These are phyloP conservation scores for Semaprochilodus insignis DNA, from an alignment of 2,797 vertebrate genomes.

Conservation along the genomic window DNA sequence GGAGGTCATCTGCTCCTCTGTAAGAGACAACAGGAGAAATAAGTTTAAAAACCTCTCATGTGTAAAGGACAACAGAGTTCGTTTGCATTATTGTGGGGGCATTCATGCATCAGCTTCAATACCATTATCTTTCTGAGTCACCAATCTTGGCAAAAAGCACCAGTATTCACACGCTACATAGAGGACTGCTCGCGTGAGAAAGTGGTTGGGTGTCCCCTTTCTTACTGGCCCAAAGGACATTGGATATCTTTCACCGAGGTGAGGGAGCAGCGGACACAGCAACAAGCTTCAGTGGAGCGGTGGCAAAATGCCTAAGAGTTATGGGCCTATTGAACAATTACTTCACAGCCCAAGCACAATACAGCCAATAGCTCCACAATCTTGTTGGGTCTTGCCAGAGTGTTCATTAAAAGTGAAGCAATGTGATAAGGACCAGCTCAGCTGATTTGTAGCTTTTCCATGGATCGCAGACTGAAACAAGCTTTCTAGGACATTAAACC, in stretches of 20 bases:
- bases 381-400: not conserved
- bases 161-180: constrained; percentile 23
- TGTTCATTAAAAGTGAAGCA: not conserved
- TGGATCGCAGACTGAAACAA: too few relatives aligned
- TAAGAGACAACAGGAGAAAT: not conserved
- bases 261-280: constrained; percentile 63
- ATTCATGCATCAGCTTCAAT: constrained; percentile 53
- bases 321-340: not conserved
- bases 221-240: constrained; percentile 67
- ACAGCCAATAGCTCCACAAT: not conserved
- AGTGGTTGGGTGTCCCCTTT: constrained; percentile 57
- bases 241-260: constrained; percentile 65
- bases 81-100: not conserved
- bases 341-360: not conserved
- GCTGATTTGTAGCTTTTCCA: not conserved
- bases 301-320: constrained; percentile 19
- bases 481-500: not conserved
- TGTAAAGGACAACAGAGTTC: not conserved
- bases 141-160: not conserved
- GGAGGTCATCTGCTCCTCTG: constrained; percentile 92
- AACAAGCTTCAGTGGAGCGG: not conserved
- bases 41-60: not conserved
- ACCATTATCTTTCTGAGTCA: constrained; percentile 63
- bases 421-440: not conserved
- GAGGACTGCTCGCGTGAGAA: constrained; percentile 77